Conservation (phyloP, 2,797 vertebrate species). For the Parotocinclus haroldoi region DNA sequence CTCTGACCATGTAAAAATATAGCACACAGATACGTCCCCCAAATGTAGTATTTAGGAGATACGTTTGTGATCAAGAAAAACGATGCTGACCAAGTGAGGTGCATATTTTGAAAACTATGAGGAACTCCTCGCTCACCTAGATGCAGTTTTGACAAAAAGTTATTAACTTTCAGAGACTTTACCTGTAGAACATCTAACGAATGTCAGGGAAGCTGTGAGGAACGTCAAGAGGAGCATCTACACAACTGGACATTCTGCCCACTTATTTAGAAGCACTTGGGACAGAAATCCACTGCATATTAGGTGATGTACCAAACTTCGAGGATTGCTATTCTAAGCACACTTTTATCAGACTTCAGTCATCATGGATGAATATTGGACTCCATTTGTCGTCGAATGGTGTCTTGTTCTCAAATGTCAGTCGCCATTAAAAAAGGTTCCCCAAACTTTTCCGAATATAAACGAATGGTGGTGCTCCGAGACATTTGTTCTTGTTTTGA, state of each 20-base stretch:
- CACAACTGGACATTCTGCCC: not conserved
- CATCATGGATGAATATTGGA: too few species aligned
- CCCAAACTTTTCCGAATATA: slow-evolving; percentile 10
- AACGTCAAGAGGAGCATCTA: not conserved
- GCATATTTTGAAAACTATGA: too few species aligned
- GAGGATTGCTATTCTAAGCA: not conserved
- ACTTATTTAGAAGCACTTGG: too few species aligned
- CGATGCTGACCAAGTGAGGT: too few species aligned
- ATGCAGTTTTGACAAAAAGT: slow-evolving; percentile 19
- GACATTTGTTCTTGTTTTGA: slow-evolving; percentile 43
- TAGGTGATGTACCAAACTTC: too few species aligned
- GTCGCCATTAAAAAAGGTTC: slow-evolving; percentile 23
- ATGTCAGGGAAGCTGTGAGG: slow-evolving; percentile 34
- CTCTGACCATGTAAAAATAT: too few species aligned
- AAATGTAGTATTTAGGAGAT: too few species aligned
- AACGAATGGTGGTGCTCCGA: slow-evolving; percentile 31
- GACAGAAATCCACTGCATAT: too few species aligned
- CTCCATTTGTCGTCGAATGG: not conserved
- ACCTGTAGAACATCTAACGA: too few species aligned
- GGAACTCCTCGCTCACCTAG: slow-evolving; percentile 13
- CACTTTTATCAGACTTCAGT: slow-evolving; percentile 8
- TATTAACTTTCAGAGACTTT: too few species aligned
- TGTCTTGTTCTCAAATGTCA: slow-evolving; percentile 1
- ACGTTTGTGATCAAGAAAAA: too few species aligned
- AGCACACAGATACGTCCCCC: too few species aligned